Evolutionary conservation across 2,888 invertebrate species (phyloP).

Genomic region (Danaus chrysippus): DNA sequence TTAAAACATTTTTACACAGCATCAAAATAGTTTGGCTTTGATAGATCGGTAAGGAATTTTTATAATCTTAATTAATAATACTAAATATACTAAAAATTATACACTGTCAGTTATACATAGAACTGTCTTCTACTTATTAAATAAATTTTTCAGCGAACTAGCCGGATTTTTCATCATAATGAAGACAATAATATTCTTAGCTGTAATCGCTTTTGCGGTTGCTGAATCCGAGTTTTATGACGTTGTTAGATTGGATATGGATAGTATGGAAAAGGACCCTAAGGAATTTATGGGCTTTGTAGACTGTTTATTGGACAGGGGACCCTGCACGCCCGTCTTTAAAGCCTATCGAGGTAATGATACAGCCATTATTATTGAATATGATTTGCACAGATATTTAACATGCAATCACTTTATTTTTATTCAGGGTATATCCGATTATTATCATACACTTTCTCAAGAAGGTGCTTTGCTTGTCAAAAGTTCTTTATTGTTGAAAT

Average conservation of each 20-base stretch:
- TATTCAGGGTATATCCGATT: too few relatives aligned
- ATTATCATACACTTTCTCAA: too few relatives aligned
- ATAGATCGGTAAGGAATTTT: too few relatives aligned
- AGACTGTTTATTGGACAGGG: background rate
- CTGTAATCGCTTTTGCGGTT: slow-evolving; percentile 35
- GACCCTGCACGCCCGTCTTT: background rate
- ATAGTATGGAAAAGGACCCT: background rate
- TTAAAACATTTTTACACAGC: too few relatives aligned
- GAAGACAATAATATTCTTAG: slow-evolving; percentile 34
- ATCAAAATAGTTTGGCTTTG: too few relatives aligned
- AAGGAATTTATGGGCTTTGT: background rate
- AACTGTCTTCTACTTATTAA: background rate
- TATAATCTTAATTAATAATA: too few relatives aligned
- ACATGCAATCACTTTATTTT: too few relatives aligned
- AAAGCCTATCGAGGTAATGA: slow-evolving; percentile 41
- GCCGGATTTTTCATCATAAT: slow-evolving; percentile 7
- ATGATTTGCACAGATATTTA: too few relatives aligned
- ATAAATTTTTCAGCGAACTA: background rate
- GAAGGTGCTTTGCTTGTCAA: too few relatives aligned
- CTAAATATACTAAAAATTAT: too few relatives aligned
- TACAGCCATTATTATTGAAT: background rate
- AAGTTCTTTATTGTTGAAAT: too few relatives aligned
- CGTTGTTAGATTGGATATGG: background rate
- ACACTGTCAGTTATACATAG: background rate
- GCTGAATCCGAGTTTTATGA: background rate